Evolutionary conservation across 2,113 vertebrate genomes (phyloP).

Genomic region (Laticauda laticaudata): DNA sequence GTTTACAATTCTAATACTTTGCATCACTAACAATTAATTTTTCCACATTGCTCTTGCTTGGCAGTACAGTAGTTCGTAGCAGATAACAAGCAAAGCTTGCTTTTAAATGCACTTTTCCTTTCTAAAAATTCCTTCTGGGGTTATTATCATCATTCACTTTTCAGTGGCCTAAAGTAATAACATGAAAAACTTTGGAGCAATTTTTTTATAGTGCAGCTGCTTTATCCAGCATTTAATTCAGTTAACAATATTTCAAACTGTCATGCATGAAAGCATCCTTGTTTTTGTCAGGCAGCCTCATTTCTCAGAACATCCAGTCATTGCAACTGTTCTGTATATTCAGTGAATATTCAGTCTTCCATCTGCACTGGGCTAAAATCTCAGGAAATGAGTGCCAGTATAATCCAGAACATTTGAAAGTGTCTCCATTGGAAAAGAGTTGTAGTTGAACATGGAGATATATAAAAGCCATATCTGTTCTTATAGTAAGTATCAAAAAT

Average conservation of each 20-base stretch:
- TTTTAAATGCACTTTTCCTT: neutral
- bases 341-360: neutral
- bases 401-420: neutral
- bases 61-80: neutral
- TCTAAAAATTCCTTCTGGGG: slow-evolving; percentile 8
- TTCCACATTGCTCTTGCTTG: neutral
- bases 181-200: slow-evolving; percentile 35
- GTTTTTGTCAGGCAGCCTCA: neutral
- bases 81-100: neutral
- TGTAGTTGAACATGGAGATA: neutral
- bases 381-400: neutral
- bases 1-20: neutral
- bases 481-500: neutral
- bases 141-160: slow-evolving; percentile 38
- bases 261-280: neutral
- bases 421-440: neutral
- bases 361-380: neutral
- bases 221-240: slow-evolving; percentile 32
- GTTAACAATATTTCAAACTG: slow-evolving; percentile 19
- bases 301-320: neutral
- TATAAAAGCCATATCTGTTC: neutral
- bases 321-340: neutral
- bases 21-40: neutral
- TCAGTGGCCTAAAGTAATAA: slow-evolving; percentile 27
- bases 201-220: slow-evolving; percentile 38